phyloP scores from a whole-genome alignment of 2,113 vertebrate genomes.

The Urocolius indicus region DNA sequence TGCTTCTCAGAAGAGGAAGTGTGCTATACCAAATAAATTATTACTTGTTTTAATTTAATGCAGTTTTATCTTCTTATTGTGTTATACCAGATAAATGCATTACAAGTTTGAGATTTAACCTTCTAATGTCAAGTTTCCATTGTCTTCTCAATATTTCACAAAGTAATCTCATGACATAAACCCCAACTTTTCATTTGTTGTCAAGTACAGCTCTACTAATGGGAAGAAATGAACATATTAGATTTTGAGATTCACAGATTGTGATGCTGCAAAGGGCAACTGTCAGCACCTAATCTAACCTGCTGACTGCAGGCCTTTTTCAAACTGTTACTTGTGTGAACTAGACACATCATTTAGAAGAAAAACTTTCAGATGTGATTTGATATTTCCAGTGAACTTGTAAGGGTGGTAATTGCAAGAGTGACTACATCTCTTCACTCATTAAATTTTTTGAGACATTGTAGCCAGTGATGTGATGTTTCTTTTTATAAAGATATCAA shows the following conservation, averaged over 20 bases:
- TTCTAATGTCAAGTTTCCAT: not conserved
- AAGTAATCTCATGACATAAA: not conserved
- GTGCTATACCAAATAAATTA: not conserved
- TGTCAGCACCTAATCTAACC: not conserved
- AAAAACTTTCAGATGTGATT: not conserved
- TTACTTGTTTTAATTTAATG: not conserved
- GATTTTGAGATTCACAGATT: not conserved
- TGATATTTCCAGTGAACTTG: constrained; percentile 2
- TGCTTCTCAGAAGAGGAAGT: not conserved
- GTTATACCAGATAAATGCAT: not conserved
- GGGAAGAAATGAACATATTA: not conserved
- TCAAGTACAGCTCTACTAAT: not conserved
- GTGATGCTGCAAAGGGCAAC: not conserved
- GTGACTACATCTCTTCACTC: not conserved
- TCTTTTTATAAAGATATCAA: not conserved
- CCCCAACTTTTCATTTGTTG: not conserved
- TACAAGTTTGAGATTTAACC: not conserved
- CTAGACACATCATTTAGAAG: not conserved
- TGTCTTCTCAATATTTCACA: not conserved
- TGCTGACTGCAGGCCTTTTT: not conserved
- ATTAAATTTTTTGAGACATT: not conserved
- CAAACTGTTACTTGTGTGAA: not conserved
- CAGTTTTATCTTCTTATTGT: not conserved
- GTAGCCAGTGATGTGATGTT: not conserved
- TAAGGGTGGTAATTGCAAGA: not conserved